Evolutionary conservation across 2,797 vertebrate species (phyloP), one percentile per base, ranked within the genome.

Genomic region (Ambastaia sidthimunki): DNA sequence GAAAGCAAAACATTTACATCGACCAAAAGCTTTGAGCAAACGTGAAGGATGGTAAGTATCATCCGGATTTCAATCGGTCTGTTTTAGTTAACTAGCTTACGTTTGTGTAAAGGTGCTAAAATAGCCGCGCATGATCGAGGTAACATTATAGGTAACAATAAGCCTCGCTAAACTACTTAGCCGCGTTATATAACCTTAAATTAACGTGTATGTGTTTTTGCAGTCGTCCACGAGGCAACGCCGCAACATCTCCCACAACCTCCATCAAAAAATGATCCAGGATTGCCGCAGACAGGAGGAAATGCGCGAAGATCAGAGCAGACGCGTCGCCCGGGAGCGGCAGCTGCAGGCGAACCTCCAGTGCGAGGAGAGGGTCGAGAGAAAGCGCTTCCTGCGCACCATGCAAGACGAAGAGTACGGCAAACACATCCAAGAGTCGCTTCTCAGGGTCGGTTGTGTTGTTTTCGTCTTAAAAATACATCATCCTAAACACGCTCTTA

Each of bases 371-470:
- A 85, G 83, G 0, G 59, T 84, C 0, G 93, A 94, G 48, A 91
- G 55, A 72, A 93, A 84, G 87, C 88, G 92, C 1, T 80, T 92
- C 62, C 81, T 91, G 60, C 86, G 92, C 13, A 82, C 91, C 67
- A 52, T 94, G 75, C 92, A 93, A n/a, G 87, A 94, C 21, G 92
- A 95, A 83, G 88, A 93, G n/a, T 85, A 83, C 13, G 95, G 96
- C 84, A 90, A 85, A 80, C 88, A 88, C 21, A 85, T 92, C 54
- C 94, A 98, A 78, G 93, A 93, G 71, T 88, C 93, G 3, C 82
- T 95, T 74, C 60, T 89, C 2, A 90, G 92, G 89, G 96, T 93
- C 68, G 13, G n/a, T 52, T 63, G 18, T 10, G 12, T 31, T 10
- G 4, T 21, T 65, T 57, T n/a, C 4, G n/a, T n/a, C n/a, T n/a